A percentile compares a stretch with the other conserved stretches of the same genome.
Evolutionary conservation across 2,113 vertebrate species (phyloP).

Genomic region (Campylomormyrus numenius): DNA sequence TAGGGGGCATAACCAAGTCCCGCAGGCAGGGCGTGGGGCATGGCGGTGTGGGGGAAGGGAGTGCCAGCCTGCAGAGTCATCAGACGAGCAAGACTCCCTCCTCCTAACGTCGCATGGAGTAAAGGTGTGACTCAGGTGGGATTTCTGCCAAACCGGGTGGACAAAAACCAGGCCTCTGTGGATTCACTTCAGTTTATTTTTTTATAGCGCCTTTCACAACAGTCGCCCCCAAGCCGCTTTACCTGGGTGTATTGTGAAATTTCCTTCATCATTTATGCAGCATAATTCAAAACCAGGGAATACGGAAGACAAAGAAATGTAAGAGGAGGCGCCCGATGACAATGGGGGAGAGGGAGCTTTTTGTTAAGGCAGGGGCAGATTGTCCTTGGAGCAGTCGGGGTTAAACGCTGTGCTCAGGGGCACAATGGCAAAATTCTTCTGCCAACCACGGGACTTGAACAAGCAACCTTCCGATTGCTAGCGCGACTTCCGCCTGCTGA

Average conservation of each 20-base stretch:
- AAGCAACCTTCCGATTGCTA: neutral
- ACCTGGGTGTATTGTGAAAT: neutral
- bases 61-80: neutral
- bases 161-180: neutral
- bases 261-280: neutral
- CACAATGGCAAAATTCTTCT: neutral
- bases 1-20: neutral
- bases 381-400: neutral
- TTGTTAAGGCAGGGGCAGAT: neutral
- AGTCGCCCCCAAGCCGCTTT: neutral
- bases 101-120: neutral
- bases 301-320: neutral
- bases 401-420: neutral
- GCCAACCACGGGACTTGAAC: neutral
- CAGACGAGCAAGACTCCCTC: neutral
- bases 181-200: neutral
- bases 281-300: neutral
- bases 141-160: neutral
- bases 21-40: neutral
- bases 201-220: neutral
- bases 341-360: neutral
- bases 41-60: neutral
- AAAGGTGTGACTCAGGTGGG: neutral
- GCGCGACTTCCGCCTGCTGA: neutral
- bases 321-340: too few species aligned